Evolutionary conservation across 2,797 vertebrate genomes (phyloP).

Genomic region (Eulemur coronatus): DNA sequence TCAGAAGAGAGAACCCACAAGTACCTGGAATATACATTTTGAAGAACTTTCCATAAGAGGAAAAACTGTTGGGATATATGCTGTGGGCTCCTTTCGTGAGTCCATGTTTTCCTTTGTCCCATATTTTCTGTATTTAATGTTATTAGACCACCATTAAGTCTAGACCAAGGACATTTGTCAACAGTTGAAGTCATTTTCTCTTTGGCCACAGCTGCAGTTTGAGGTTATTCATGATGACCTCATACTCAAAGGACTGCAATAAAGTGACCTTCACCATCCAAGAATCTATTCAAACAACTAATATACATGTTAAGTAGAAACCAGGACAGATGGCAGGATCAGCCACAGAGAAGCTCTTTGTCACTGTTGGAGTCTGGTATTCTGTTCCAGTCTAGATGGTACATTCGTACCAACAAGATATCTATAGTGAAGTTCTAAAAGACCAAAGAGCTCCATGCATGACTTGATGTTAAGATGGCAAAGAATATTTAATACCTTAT

Average conservation of each 20-base stretch:
- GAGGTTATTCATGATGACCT: conserved; percentile 61
- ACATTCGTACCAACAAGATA: not conserved
- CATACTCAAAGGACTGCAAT: conserved; percentile 47
- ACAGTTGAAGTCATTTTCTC: conserved; percentile 65
- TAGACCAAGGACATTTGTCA: conserved; percentile 66
- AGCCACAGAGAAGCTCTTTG: conserved; percentile 16
- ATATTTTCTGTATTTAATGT: conserved; percentile 61
- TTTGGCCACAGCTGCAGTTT: conserved; percentile 71
- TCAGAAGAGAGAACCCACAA: not conserved
- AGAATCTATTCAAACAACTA: conserved; percentile 71
- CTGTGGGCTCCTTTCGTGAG: not conserved
- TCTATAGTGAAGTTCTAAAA: not conserved
- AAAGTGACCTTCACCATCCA: conserved; percentile 66
- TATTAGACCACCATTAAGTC: conserved; percentile 59
- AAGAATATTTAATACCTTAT: not conserved
- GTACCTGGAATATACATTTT: not conserved
- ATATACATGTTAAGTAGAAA: conserved; percentile 67
- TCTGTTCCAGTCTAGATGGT: not conserved
- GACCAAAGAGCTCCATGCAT: not conserved
- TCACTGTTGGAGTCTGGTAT: not conserved
- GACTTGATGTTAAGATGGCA: not conserved
- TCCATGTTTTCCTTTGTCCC: conserved; percentile 28
- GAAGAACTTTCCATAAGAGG: not conserved
- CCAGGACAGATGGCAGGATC: conserved; percentile 59
- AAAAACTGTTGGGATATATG: not conserved